phyloP scores from a whole-genome alignment of 2,113 vertebrate genomes.

The Psilopsiagon aurifrons region DNA sequence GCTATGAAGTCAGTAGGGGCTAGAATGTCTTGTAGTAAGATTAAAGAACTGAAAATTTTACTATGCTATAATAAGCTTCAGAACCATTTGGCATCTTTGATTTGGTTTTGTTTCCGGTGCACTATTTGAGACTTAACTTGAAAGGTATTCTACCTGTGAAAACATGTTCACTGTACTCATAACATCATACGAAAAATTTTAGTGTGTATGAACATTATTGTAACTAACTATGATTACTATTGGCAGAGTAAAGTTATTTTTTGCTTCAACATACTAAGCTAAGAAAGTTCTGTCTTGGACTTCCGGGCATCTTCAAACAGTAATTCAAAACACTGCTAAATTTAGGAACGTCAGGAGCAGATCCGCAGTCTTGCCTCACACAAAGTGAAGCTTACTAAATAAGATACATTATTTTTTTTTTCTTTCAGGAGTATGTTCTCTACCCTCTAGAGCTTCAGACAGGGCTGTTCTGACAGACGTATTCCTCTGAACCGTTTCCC shows the following conservation, averaged over 20 bases:
- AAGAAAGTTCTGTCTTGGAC: background rate
- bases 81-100: background rate
- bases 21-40: background rate
- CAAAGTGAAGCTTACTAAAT: background rate
- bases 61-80: background rate
- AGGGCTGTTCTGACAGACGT: background rate
- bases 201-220: background rate
- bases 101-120: background rate
- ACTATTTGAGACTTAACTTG: background rate
- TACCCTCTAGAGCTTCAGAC: background rate
- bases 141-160: background rate
- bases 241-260: background rate
- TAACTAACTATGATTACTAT: background rate
- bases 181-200: background rate
- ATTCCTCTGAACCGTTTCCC: background rate
- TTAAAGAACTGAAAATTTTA: constrained; percentile 40
- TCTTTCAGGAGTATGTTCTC: background rate
- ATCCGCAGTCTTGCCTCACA: background rate
- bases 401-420: background rate
- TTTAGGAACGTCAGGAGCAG: background rate
- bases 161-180: background rate
- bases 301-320: background rate
- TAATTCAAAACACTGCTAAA: background rate
- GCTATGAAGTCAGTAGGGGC: constrained; percentile 29
- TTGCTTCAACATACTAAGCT: background rate